Evolutionary conservation across 1,140 invertebrate genomes (phyloP), one percentile per base, ranked within the genome.

Genomic region (Chymomyza costata): DNA sequence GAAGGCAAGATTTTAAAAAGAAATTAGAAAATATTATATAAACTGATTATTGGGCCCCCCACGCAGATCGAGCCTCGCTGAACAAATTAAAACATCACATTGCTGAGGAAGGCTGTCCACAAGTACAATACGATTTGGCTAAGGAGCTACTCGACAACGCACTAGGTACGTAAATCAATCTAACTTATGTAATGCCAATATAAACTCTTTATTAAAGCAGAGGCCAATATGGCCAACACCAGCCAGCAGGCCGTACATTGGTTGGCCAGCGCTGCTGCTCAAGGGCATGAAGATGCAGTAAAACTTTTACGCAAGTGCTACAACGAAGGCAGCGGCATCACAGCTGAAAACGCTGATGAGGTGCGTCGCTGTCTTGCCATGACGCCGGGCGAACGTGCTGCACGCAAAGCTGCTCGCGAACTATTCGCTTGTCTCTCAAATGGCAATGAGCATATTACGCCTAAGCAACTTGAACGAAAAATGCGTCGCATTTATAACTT

Each of bases 181-280:
- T n/a, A 6, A 11, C 0, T 1, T 2, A n/a, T 13, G 1, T 2
- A 16, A 17, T 18, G 0, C 14, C 6, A 37, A 25, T 0, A 19
- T 2, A 16, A 5, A n/a, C 6, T 1, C 1, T 14, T 15, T 34
- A 34, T 6, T 25, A 14, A 14, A 31, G 16, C 44, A 76, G 61
- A 88, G 21, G 57, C 54, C 10, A 56, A 78, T 7, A 50, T 30
- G 13, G n/a, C n/a, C 31, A 65, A 56, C 30, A 86, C 89, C 35
- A 88, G 87, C 60, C 86, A 88, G 58, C 88, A 89, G 50, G 95
- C 94, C 0, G 90, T 97, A 30, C 92, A 94, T 70, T 97, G 95
- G 95, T 83, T 97, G 3, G 92, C 95, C 10, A 93, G 93, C 86
- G 94, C 95, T 0, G 95, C 95, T 0, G 92, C 95, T 71, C 94